Base-by-base conservation (phyloP, 2,797 vertebrate genomes). In the Columba guinea region DNA sequence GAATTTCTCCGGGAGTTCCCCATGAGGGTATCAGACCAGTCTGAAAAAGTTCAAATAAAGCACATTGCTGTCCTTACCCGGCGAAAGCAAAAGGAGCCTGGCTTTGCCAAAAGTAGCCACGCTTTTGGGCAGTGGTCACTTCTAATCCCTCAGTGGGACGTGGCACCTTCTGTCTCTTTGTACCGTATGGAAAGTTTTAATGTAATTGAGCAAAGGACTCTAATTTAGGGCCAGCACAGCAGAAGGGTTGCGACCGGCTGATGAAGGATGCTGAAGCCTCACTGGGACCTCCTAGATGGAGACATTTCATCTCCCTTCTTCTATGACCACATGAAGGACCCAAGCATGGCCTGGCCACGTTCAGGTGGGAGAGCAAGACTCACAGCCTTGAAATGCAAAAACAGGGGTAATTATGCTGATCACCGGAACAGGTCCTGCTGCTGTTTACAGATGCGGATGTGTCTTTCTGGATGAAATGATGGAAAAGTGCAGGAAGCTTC, bases 141-240 rank as follows among this genome's bases (percentile, higher is more conserved):
- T 95, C 52, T 81, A 52, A 74, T 51, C 55, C 59, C 39, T 21
- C 2, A 39, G 64, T 26, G 19, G 35, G 49, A 95, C 95, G 75
- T 1, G 2, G n/a, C 21, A 23, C 23, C 19, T 69, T 59, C 46
- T 23, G 8, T 46, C 71, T 84, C 14, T 20, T 56, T 59, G 55
- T 59, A n/a, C 49, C 5, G 0, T 55, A 41, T 17, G 73, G 79
- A 81, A 95, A 48, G 28, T 87, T 59, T 81, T 77, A 94, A 90
- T 78, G 59, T 77, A 89, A 62, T 39, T 6, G 4, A 85, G 81
- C 88, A 87, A 68, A 70, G 16, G n/a, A 63, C 87, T 87, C 62
- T 91, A 91, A 93, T 92, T 96, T 95, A 95, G 95, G 91, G 84
- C 68, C 81, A 94, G 92, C 82, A 32, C 69, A 93, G 78, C 32